Percentiles rank a stretch among this genome's conserved stretches.
These are phyloP conservation scores for Catharus fuscescens DNA, from an alignment of 2,113 vertebrate species.

Conservation along the genomic window DNA sequence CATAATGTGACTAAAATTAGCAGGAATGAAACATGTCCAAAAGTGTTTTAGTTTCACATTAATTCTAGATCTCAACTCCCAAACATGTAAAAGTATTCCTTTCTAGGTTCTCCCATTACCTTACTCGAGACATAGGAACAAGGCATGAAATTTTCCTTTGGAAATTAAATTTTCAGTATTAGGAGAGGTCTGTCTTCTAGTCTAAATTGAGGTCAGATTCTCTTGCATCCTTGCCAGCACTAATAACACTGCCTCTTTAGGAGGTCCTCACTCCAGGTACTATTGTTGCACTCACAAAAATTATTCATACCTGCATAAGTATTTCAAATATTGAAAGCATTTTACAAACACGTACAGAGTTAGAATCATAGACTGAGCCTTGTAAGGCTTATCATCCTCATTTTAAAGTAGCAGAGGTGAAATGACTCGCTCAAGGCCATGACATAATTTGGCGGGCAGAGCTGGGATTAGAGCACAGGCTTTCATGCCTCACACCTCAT, in stretches of 20 bases:
- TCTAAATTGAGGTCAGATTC: background rate
- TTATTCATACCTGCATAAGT: background rate
- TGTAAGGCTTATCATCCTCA: slow-evolving; percentile 46
- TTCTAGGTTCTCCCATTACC: background rate
- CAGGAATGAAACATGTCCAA: background rate
- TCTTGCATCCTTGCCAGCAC: background rate
- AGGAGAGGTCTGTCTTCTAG: background rate
- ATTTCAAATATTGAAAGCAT: slow-evolving; percentile 19
- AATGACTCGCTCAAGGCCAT: slow-evolving; percentile 53
- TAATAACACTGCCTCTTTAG: background rate
- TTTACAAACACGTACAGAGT: slow-evolving; percentile 1
- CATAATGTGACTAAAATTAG: background rate
- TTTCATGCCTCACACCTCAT: slow-evolving; percentile 49
- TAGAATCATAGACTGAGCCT: slow-evolving; percentile 27
- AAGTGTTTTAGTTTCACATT: background rate
- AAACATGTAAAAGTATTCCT: background rate
- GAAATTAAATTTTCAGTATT: background rate
- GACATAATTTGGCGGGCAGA: slow-evolving; percentile 51
- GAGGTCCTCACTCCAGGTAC: background rate
- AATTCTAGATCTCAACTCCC: background rate
- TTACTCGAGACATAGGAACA: background rate
- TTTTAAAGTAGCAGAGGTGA: slow-evolving; percentile 44
- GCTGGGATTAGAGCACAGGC: background rate
- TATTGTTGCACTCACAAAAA: background rate
- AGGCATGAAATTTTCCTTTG: background rate